Base-by-base conservation (phyloP, 2,113 vertebrate species). In the Sturnira hondurensis region DNA sequence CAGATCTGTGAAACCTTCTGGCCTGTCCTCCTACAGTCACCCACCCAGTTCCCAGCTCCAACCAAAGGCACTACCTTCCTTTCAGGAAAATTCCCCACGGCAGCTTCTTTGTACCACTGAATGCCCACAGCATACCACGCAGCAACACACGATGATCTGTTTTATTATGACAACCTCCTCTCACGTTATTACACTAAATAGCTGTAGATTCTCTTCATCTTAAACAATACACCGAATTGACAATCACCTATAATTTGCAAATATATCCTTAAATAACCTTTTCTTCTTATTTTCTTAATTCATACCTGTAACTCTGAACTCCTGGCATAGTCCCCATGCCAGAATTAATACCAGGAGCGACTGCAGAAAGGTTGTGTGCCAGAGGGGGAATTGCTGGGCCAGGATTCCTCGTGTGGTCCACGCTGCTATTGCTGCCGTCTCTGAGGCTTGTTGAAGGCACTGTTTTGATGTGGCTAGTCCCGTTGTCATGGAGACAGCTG, bases 271-370 rank as follows among this genome's bases (percentile, higher is more conserved):
- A 78, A 56, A 43, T 10, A 83, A 67, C 15, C 41, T 50, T 83
- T 52, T 70, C 28, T 45, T 61, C 17, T 83, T 84, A 24, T 67
- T 90, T 96, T 76, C 58, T 36, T 77, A 73, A 70, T 85, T 80
- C 86, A 1, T 99, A 99, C 99, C 99, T 98, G 89, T 98, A 98
- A 94, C 91, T 98, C 80, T 97, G 96, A 70, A 65, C 97, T 61
- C 96, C 98, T 19, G 98, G 86, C 56, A 98, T 52, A 81, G 97
- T 77, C 33, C 90, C 96, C 50, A 94, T 61, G 43, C 97, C 98
- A 47, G 86, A 45, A 86, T 85, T 97, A 36, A 97, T 5, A 20
- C 67, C 50, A 4, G 97, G 65, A 0, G 92, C 73, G 41, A 93
- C 61, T 33, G 97, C 89, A 68, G 98, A 97, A 87, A 97, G 96